Evolutionary conservation across 2,113 vertebrate species (phyloP).

Genomic region (Alexandromys fortis): DNA sequence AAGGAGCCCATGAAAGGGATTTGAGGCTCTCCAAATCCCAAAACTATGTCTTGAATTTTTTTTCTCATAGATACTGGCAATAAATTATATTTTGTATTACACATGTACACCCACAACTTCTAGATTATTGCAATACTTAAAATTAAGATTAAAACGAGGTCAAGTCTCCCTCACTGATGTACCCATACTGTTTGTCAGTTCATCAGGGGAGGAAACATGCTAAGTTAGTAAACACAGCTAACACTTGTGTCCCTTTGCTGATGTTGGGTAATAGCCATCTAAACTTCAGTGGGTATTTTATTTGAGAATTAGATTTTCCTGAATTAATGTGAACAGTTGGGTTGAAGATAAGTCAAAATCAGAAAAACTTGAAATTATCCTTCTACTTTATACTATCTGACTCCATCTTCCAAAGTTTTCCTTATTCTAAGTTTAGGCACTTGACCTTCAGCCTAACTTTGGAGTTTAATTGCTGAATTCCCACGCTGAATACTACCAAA

Average conservation of each 20-base stretch:
- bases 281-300: neutral
- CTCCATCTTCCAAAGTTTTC: neutral
- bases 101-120: slow-evolving; percentile 47
- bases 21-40: slow-evolving; percentile 69
- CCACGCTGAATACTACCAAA: neutral
- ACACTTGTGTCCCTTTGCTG: neutral
- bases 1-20: slow-evolving; percentile 84
- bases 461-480: slow-evolving; percentile 36
- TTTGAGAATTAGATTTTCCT: neutral
- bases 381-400: neutral
- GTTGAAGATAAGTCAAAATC: slow-evolving; percentile 40
- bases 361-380: slow-evolving; percentile 23
- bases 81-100: slow-evolving; percentile 71
- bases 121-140: slow-evolving; percentile 23
- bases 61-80: slow-evolving; percentile 61
- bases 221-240: neutral
- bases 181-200: slow-evolving; percentile 22
- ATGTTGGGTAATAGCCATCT: neutral
- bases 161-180: neutral
- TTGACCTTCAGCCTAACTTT: slow-evolving; percentile 4
- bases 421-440: neutral
- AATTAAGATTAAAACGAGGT: neutral
- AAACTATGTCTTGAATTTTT: slow-evolving; percentile 50
- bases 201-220: neutral
- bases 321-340: neutral